Conservation (phyloP, 2,888 invertebrate genomes). For the Zootermopsis nevadensis region DNA sequence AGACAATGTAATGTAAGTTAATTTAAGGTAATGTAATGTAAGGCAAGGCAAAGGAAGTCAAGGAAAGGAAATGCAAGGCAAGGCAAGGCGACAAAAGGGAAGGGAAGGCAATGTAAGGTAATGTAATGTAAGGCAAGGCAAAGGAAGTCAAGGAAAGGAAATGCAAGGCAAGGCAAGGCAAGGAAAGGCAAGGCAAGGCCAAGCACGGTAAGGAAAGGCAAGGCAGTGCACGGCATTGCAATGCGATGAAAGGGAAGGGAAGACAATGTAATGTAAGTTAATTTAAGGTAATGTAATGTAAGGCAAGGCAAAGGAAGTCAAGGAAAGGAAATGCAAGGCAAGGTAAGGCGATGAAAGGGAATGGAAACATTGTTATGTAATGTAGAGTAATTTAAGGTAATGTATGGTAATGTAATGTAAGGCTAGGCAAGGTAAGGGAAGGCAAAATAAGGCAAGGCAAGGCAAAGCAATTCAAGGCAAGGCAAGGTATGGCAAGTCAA, state of each 20-base stretch:
- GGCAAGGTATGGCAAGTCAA: neutral
- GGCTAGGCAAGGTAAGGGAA: too few species aligned
- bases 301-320: neutral
- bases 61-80: neutral
- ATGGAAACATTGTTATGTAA: neutral
- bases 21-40: neutral
- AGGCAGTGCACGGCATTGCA: neutral
- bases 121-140: neutral
- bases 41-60: too few species aligned
- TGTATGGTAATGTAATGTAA: too few species aligned
- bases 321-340: neutral
- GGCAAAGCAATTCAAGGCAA: neutral
- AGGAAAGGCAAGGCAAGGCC: too few species aligned
- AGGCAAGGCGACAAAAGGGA: neutral
- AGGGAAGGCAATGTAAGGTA: neutral
- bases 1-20: neutral
- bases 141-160: neutral
- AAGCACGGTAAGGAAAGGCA: too few species aligned
- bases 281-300: neutral
- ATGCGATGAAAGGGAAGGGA: neutral
- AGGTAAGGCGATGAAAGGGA: neutral
- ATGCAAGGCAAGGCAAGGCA: neutral
- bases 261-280: neutral
- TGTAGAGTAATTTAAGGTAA: too few species aligned
- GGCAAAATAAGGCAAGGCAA: neutral